These are phyloP conservation scores for Alviniconcha marisindica DNA, from an alignment of 1,140 invertebrate species.

Conservation along the genomic window DNA sequence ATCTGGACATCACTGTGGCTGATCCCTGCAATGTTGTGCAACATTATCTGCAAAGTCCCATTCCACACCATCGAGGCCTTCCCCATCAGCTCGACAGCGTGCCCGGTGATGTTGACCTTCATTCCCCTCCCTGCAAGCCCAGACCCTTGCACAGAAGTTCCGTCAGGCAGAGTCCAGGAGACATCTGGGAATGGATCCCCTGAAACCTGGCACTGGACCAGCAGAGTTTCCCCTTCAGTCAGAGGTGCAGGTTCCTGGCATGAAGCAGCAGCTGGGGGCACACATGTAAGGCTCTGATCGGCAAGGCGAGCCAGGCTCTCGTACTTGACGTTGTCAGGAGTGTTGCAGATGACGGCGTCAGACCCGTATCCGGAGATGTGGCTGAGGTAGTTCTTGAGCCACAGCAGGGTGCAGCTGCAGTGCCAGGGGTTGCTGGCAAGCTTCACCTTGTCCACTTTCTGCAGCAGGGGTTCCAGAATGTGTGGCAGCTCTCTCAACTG, in stretches of 20 bases:
- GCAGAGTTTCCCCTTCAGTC: conserved; percentile 10
- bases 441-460: conserved; percentile 17
- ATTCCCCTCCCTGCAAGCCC: conserved; percentile 5
- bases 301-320: conserved; percentile 31
- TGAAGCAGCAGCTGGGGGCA: conserved; percentile 9
- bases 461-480: conserved; percentile 27
- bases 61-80: neutral
- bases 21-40: neutral
- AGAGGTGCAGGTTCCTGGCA: conserved; percentile 11
- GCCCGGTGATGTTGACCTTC: neutral
- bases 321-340: conserved; percentile 30
- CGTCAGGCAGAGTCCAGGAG: conserved; percentile 38
- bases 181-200: conserved; percentile 41
- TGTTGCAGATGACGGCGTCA: conserved; percentile 23
- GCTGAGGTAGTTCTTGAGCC: conserved; percentile 42
- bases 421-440: conserved; percentile 46
- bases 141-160: neutral
- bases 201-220: conserved; percentile 13
- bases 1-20: conserved; percentile 9
- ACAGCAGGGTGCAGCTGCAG: conserved; percentile 44
- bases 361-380: neutral
- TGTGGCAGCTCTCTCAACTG: conserved; percentile 24
- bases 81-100: neutral
- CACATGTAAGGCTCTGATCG: conserved; percentile 30
- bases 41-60: conserved; percentile 1